A percentile compares a stretch with the other conserved stretches of the same genome.
These are phyloP conservation scores for Porites cylindrica DNA, from an alignment of 92 coral and sea anemone genomes.

Conservation along the genomic window DNA sequence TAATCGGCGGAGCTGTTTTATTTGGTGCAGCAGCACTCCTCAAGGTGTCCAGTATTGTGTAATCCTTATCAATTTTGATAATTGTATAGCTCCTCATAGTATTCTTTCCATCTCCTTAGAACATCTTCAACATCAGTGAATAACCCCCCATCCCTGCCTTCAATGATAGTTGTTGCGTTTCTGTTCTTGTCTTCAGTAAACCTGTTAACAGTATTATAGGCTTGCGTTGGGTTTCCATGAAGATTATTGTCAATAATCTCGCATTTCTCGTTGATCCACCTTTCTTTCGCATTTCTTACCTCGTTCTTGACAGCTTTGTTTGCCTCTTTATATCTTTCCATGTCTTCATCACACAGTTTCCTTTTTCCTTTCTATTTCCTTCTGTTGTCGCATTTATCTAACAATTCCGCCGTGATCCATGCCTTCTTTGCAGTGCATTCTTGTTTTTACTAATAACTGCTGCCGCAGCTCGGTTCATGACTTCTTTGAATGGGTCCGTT, in stretches of 20 bases:
- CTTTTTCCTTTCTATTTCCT: not conserved
- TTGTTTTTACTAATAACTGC: not conserved
- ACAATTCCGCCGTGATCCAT: conserved; percentile 1
- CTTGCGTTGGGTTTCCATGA: not conserved
- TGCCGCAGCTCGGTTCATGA: conserved; percentile 1
- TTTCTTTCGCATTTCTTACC: not conserved
- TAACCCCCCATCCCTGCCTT: too few species aligned
- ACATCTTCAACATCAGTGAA: too few species aligned
- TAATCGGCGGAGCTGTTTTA: conserved; percentile 1
- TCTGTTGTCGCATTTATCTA: not conserved
- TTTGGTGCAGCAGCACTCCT: conserved; percentile 3
- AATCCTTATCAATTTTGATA: not conserved
- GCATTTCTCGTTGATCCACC: not conserved
- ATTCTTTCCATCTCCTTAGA: too few species aligned
- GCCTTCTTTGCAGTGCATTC: not conserved
- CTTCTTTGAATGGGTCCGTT: conserved; percentile 1
- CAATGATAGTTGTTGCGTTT: too few species aligned
- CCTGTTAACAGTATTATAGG: not conserved
- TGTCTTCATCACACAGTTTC: not conserved
- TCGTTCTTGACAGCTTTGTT: conserved; percentile 1
- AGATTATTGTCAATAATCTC: not conserved
- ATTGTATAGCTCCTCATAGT: not conserved
- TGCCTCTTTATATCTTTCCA: not conserved
- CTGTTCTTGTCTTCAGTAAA: too few species aligned
- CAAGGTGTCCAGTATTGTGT: not conserved